phyloP scores from a whole-genome alignment of 2,888 invertebrate genomes.

The Cantharis lateralis region DNA sequence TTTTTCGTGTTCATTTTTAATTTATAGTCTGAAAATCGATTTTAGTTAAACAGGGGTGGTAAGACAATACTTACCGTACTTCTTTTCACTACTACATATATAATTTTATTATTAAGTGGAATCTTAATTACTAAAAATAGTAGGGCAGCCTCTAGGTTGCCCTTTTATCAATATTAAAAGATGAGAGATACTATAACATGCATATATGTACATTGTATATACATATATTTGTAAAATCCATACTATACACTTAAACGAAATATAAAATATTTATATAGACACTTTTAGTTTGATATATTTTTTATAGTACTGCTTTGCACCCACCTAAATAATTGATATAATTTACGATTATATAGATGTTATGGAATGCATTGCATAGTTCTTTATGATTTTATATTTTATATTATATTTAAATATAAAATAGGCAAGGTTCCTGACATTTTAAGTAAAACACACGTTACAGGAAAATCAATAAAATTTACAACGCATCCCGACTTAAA shows the following conservation, averaged over 20 bases:
- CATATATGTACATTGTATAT: too few species aligned
- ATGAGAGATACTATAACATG: not conserved
- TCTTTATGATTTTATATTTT: not conserved
- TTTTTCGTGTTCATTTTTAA: not conserved
- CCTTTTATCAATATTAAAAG: not conserved
- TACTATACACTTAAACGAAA: too few species aligned
- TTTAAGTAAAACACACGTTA: not conserved
- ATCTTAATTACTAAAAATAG: not conserved
- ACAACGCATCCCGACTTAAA: not conserved
- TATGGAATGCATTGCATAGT: not conserved
- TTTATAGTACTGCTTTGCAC: not conserved
- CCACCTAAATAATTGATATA: not conserved
- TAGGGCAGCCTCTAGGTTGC: not conserved
- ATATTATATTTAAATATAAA: not conserved
- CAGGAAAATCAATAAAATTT: not conserved
- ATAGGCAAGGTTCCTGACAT: not conserved
- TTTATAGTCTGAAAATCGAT: not conserved
- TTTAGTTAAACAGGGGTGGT: not conserved
- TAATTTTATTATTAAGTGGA: not conserved
- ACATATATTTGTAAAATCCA: too few species aligned
- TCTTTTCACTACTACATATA: not conserved
- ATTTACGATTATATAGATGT: too few species aligned
- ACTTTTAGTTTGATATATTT: too few species aligned
- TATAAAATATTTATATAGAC: too few species aligned
- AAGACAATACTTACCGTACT: not conserved